Conservation (phyloP, 2,113 vertebrate genomes). For the Cephalopterus ornatus region DNA sequence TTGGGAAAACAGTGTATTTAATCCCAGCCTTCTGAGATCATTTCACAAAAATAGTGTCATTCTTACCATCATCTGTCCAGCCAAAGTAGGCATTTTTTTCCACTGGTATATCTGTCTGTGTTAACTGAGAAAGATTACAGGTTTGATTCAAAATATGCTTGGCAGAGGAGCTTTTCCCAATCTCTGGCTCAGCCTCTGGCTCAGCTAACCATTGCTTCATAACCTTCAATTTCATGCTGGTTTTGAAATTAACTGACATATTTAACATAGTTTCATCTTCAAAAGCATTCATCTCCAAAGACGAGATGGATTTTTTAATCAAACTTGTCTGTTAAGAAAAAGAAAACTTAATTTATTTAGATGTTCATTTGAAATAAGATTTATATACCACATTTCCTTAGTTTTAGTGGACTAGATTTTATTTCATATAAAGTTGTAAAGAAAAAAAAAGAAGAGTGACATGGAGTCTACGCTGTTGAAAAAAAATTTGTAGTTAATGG, state of each 20-base stretch:
- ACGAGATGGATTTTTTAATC: slow-evolving; percentile 45
- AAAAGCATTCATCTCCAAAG: slow-evolving; percentile 46
- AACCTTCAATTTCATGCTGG: slow-evolving; percentile 55
- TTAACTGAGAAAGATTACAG: not conserved
- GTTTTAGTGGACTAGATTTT: not conserved
- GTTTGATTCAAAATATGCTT: not conserved
- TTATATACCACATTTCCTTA: not conserved
- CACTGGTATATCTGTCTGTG: not conserved
- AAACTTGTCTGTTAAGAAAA: slow-evolving; percentile 5
- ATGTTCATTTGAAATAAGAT: slow-evolving; percentile 9
- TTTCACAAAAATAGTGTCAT: not conserved
- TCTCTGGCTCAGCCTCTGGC: not conserved
- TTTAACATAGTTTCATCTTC: not conserved
- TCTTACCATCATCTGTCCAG: not conserved
- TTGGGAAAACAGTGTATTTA: slow-evolving; percentile 24
- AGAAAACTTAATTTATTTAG: not conserved
- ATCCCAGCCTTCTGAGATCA: slow-evolving; percentile 21
- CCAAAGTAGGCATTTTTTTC: not conserved
- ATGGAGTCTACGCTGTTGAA: not conserved
- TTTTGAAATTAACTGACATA: slow-evolving; percentile 63
- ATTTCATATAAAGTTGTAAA: not conserved
- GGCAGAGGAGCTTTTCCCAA: not conserved
- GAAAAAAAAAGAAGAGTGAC: not conserved
- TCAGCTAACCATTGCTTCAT: slow-evolving; percentile 40
- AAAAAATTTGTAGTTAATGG: not conserved